These are phyloP conservation scores for Nemopilema nomurai DNA, from an alignment of 30 jellyfish, hydroid and myxozoan genomes.

Conservation along the genomic window DNA sequence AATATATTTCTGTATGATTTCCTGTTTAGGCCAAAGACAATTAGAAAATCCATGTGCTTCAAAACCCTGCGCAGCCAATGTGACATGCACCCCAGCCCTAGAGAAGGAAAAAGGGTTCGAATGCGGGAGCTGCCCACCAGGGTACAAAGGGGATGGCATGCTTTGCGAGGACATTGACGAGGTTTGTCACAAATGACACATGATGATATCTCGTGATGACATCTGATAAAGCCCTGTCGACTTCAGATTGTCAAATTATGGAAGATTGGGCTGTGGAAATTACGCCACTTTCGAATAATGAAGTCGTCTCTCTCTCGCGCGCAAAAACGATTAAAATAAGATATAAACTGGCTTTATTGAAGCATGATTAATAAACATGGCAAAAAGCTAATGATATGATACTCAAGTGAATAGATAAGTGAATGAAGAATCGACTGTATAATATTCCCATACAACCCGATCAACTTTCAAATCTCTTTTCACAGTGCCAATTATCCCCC, in stretches of 20 bases:
- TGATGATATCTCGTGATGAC: neutral
- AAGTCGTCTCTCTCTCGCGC: no score
- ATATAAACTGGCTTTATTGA: no score
- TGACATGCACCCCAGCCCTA: constrained; percentile 61
- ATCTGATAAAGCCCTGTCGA: no score
- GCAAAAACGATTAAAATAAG: no score
- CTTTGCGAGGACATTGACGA: constrained; percentile 74
- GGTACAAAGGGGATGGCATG: constrained; percentile 74
- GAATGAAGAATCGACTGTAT: neutral
- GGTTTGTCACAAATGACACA: constrained; percentile 15
- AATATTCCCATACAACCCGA: neutral
- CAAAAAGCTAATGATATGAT: no score
- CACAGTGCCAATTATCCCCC: constrained; percentile 69
- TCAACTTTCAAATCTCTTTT: neutral
- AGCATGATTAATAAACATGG: no score
- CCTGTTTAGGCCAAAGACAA: constrained; percentile 38
- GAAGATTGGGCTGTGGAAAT: no score
- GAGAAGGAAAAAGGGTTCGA: constrained; percentile 62
- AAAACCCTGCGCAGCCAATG: constrained; percentile 67
- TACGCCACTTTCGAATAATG: no score
- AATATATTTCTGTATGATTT: no score
- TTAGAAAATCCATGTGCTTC: constrained; percentile 71
- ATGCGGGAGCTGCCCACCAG: constrained; percentile 81
- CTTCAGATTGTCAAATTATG: no score
- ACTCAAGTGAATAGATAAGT: no score